Conservation (phyloP, 2,888 invertebrate genomes). For the Andrena camellia region DNA sequence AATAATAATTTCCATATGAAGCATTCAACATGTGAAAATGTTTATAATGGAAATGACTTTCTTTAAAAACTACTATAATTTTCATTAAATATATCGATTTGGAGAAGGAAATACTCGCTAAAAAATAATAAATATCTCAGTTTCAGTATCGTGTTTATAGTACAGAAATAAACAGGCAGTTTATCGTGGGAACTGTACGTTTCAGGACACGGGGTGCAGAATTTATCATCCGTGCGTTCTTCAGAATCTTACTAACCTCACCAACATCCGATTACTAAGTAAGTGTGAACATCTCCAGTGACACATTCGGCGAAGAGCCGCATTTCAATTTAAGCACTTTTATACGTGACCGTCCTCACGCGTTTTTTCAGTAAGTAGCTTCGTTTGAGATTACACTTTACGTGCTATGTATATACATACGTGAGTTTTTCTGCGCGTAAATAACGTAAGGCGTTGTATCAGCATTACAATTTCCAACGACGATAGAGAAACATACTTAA, state of each 20-base stretch:
- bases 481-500: slow-evolving; percentile 2
- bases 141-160: too few relatives aligned
- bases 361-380: slow-evolving; percentile 34
- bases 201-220: background rate
- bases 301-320: slow-evolving; percentile 52
- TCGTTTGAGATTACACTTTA: slow-evolving; percentile 34
- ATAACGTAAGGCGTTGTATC: slow-evolving; percentile 26
- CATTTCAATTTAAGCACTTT: slow-evolving; percentile 58
- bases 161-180: background rate
- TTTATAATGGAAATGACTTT: too few relatives aligned
- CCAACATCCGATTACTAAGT: slow-evolving; percentile 41
- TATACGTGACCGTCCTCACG: slow-evolving; percentile 66
- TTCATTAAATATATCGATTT: too few relatives aligned
- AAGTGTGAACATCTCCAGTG: slow-evolving; percentile 24
- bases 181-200: background rate
- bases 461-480: slow-evolving; percentile 29
- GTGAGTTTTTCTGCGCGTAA: slow-evolving; percentile 21
- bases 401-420: slow-evolving; percentile 27
- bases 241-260: slow-evolving; percentile 19
- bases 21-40: too few relatives aligned
- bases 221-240: background rate
- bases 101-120: too few relatives aligned
- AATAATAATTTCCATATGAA: too few relatives aligned
- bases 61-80: too few relatives aligned
- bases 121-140: too few relatives aligned